Base-by-base conservation (phyloP, 2,113 vertebrate species). In the Sporophila hypoxantha region DNA sequence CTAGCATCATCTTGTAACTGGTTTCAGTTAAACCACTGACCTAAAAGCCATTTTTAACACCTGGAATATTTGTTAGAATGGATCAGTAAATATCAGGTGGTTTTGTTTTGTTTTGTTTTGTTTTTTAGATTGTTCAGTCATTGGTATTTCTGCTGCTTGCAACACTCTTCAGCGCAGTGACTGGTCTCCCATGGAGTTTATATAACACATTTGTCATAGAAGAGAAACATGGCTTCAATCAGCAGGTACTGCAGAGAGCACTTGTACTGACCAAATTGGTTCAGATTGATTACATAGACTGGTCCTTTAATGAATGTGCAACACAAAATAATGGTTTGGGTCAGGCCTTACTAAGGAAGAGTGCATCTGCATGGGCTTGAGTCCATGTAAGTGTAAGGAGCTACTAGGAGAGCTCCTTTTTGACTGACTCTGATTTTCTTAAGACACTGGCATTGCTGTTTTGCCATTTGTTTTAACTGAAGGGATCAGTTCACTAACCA, bases 121-220 rank as follows among this genome's bases (percentile, higher is more conserved):
- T 44, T 67, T 78, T n/a, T 90, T 49, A 98, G 98, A 99, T 99
- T 92, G 96, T 95, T 89, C 99, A 99, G 84, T 99, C 99, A 1
- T 94, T 99, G 76, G 94, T 97, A 21, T 99, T 99, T 94, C 95
- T 99, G 85, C 97, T 97, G 30, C 97, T 99, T 47, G 98, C 99
- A 59, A 99, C 99, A 2, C 97, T 99, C 71, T 99, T 99, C 97
- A 99, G 98, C 90, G 98, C 99, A 39, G 46, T 98, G 56, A 99
- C 98, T 27, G 99, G 99, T 85, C 97, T 99, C 42, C 99, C 99
- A 0, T 99, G 99, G 99, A 99, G 98, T 95, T 95, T 99, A 55
- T 99, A 99, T 93, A 99, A 97, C 91, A 99, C 98, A 4, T 99
- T 99, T 94, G 96, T 99, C 93, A 99, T 99, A 94, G 99, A 99